Conservation (phyloP, 37 sponge, comb jelly and placozoan species). For the Trichoplax adhaerens region DNA sequence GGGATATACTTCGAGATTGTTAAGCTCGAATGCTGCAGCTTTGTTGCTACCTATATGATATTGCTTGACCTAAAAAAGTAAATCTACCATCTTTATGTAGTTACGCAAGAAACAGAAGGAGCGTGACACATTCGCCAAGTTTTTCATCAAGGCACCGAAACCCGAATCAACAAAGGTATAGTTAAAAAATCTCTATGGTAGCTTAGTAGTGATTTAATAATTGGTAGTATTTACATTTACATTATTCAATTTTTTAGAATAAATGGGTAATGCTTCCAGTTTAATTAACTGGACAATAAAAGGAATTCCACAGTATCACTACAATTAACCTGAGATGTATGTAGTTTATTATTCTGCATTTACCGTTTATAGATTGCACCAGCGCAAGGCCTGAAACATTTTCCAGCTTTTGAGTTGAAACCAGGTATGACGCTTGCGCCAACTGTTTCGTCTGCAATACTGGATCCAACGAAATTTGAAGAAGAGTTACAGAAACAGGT, state of each 20-base stretch:
- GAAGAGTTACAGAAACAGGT: conserved; percentile 6
- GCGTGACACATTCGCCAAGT: conserved; percentile 14
- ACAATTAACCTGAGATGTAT: conserved; percentile 1
- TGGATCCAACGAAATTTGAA: conserved; percentile 18
- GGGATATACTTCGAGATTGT: too few species aligned
- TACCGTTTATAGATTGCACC: background rate
- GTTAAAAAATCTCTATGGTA: too few species aligned
- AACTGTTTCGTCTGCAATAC: conserved; percentile 11
- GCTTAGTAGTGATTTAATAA: too few species aligned
- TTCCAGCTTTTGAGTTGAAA: conserved; percentile 20
- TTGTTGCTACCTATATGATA: too few species aligned
- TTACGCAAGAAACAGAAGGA: conserved; percentile 17
- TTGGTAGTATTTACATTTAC: too few species aligned
- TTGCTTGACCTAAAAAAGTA: too few species aligned
- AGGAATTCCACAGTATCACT: conserved; percentile 3
- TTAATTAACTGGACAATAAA: conserved; percentile 9
- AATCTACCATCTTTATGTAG: background rate
- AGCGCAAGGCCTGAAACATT: background rate
- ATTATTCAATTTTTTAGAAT: too few species aligned
- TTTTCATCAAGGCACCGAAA: conserved; percentile 18
- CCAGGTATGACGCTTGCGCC: conserved; percentile 22
- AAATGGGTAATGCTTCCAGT: conserved; percentile 6
- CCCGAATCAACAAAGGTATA: conserved; percentile 6
- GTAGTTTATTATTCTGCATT: background rate
- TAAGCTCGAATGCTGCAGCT: too few species aligned